Conservation (phyloP, 2,888 invertebrate genomes). For the Drosophila tanythrix region DNA sequence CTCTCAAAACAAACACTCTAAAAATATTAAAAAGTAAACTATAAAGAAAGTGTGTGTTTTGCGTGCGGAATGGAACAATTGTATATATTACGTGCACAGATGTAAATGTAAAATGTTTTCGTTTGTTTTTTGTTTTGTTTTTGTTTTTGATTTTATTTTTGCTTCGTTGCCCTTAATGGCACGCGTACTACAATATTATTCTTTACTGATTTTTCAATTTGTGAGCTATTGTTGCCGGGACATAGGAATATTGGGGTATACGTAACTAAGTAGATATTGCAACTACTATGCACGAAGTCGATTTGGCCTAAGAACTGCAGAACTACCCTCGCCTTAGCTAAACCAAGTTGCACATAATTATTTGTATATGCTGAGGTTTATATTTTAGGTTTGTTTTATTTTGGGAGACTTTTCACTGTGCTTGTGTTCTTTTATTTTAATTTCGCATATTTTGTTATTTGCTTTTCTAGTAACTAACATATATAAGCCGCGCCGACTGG, state of each 20-base stretch:
- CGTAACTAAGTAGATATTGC: conserved; percentile 67
- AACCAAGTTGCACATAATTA: conserved; percentile 83
- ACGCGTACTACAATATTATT: conserved; percentile 67
- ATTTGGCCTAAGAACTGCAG: conserved; percentile 68
- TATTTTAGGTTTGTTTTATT: conserved; percentile 19
- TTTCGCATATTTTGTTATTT: background rate
- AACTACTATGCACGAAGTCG: conserved; percentile 79
- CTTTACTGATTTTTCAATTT: conserved; percentile 27
- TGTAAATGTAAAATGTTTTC: conserved; percentile 30
- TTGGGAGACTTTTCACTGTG: conserved; percentile 39
- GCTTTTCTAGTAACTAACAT: conserved; percentile 52
- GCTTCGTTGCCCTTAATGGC: conserved; percentile 76
- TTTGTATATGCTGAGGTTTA: conserved; percentile 34
- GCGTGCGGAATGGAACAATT: conserved; percentile 30
- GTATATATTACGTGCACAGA: conserved; percentile 26
- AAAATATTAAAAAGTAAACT: conserved; percentile 47
- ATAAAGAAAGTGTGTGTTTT: conserved; percentile 42
- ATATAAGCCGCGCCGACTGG: conserved; percentile 51
- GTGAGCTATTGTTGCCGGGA: conserved; percentile 32
- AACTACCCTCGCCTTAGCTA: conserved; percentile 57
- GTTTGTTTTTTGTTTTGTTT: conserved; percentile 8
- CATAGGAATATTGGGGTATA: conserved; percentile 19
- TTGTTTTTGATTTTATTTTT: conserved; percentile 23
- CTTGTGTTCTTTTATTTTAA: conserved; percentile 13
- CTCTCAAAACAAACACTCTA: conserved; percentile 69